phyloP scores from a whole-genome alignment of 2,888 invertebrate genomes.

The Bembecia ichneumoniformis region DNA sequence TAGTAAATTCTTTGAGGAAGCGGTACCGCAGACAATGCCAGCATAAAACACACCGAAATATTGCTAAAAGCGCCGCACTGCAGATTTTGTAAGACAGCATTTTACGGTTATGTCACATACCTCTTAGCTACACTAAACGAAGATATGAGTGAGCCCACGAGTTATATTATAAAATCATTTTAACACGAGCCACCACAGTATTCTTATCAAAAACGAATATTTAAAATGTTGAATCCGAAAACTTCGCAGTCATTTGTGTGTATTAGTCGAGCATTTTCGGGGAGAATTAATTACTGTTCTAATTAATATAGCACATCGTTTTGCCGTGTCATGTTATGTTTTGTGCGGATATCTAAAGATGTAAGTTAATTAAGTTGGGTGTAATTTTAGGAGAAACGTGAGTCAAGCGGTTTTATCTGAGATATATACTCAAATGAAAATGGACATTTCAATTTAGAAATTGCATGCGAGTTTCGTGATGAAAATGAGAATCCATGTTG shows the following conservation, averaged over 20 bases:
- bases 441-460: too few species aligned
- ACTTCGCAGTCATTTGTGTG: not conserved
- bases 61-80: constrained; percentile 14
- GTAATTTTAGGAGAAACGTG: too few species aligned
- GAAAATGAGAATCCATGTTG: too few species aligned
- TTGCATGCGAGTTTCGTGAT: too few species aligned
- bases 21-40: constrained; percentile 2
- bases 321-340: not conserved
- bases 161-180: too few species aligned
- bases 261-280: not conserved
- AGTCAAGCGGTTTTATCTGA: too few species aligned
- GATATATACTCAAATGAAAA: too few species aligned
- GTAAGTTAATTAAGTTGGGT: too few species aligned
- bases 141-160: not conserved
- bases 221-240: not conserved
- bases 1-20: constrained; percentile 10
- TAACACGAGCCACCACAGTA: too few species aligned
- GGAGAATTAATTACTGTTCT: not conserved
- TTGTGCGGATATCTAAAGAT: not conserved
- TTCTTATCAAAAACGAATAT: not conserved
- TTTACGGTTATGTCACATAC: not conserved
- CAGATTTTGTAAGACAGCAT: constrained; percentile 7
- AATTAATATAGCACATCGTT: not conserved
- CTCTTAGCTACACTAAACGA: not conserved
- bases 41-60: constrained; percentile 10